Evolutionary conservation across 1,140 invertebrate genomes (phyloP).

Genomic region (Telenomus remus): DNA sequence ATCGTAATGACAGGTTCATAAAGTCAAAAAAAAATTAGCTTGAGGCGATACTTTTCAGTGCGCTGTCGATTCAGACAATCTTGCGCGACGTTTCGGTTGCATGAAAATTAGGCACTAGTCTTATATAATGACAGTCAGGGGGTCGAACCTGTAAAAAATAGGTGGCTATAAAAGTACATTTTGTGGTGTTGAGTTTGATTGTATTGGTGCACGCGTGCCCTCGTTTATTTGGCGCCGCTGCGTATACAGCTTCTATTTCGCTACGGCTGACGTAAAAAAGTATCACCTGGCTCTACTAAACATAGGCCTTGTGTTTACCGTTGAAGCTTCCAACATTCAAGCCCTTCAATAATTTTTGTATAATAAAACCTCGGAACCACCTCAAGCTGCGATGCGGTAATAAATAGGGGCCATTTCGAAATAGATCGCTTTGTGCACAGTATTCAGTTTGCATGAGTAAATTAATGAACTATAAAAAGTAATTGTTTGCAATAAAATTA

Average conservation of each 20-base stretch:
- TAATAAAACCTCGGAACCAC: slow-evolving; percentile 18
- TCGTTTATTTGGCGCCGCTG: slow-evolving; percentile 16
- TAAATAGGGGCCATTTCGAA: slow-evolving; percentile 25
- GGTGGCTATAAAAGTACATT: slow-evolving; percentile 63
- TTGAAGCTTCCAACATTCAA: slow-evolving; percentile 19
- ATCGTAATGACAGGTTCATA: slow-evolving; percentile 58
- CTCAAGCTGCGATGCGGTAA: slow-evolving; percentile 29
- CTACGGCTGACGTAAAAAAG: slow-evolving; percentile 18
- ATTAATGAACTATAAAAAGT: slow-evolving; percentile 28
- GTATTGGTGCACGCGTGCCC: slow-evolving; percentile 52
- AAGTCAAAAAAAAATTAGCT: slow-evolving; percentile 47
- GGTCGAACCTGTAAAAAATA: slow-evolving; percentile 64
- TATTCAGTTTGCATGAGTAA: slow-evolving; percentile 6
- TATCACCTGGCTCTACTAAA: slow-evolving; percentile 42
- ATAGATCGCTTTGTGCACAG: slow-evolving; percentile 20
- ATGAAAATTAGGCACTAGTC: slow-evolving; percentile 61
- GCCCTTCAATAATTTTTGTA: slow-evolving; percentile 18
- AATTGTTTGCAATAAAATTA: slow-evolving; percentile 19
- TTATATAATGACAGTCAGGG: slow-evolving; percentile 60
- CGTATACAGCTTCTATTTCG: slow-evolving; percentile 24
- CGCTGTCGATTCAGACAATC: slow-evolving; percentile 32
- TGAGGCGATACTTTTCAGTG: slow-evolving; percentile 40
- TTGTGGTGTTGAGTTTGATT: slow-evolving; percentile 47
- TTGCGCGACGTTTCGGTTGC: slow-evolving; percentile 54
- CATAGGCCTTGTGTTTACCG: slow-evolving; percentile 18